Evolutionary conservation across 2,888 invertebrate genomes (phyloP), one percentile per base, ranked within the genome.

Genomic region (Julus scanicus): DNA sequence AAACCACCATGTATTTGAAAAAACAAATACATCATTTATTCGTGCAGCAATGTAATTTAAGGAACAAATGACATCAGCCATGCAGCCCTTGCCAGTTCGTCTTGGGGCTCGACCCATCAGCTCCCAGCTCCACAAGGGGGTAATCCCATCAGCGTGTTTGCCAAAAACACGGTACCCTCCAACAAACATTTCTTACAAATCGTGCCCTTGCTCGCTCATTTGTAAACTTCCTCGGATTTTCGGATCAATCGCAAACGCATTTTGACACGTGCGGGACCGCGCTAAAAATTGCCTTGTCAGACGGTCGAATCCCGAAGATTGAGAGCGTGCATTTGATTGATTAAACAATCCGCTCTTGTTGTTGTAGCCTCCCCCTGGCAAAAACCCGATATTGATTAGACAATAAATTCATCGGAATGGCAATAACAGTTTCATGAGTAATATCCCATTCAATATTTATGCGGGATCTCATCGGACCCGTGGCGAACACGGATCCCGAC

Each of bases 241-340:
- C 80, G 37, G 37, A 80, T 80, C 80, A 80, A 80, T 37, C 80
- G 80, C 63, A 37, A 80, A 80, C 80, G 80, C 80, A 37, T 80
- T 80, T 80, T 80, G 80, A 80, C 80, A 80, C 80, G 80, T 37
- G 80, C 37, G 15, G 80, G 80, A 29, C 80, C 80, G 15, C 37
- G 80, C 80, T 80, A 80, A 80, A 80, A 80, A 80, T 80, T 80
- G 80, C 80, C 80, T 80, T 80, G 80, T 80, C 80, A 80, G 80
- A 80, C 80, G 37, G 80, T 17, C 15, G 37, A 13, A 80, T 37
- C 37, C 80, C 37, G 13, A 29, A 80, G 80, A 80, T 80, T 80
- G 80, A 80, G 37, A 37, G 80, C 80, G 80, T 15, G 80, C 80
- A 80, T 80, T 80, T 80, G 80, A 80, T 80, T 80, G 80, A 80